phyloP scores from a whole-genome alignment of 2,888 invertebrate species.

The Phyllotreta cruciferae region DNA sequence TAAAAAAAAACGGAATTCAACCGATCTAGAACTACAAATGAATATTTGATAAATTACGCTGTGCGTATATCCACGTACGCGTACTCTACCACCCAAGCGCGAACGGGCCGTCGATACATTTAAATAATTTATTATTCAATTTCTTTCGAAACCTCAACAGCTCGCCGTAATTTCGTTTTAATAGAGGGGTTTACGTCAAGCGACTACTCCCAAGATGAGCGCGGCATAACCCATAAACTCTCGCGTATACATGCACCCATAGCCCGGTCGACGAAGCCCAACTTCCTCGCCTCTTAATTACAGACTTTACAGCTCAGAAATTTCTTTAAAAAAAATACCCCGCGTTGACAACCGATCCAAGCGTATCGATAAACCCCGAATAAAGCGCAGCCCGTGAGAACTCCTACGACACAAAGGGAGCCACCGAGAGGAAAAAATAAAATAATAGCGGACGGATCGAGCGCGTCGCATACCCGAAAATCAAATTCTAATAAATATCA shows the following conservation, averaged over 20 bases:
- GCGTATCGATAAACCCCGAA: neutral
- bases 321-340: neutral
- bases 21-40: no score
- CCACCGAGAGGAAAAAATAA: slow-evolving; percentile 13
- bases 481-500: slow-evolving; percentile 50
- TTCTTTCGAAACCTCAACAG: slow-evolving; percentile 15
- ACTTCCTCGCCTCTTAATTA: no score
- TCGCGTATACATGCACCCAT: no score
- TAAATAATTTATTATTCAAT: slow-evolving; percentile 26
- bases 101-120: slow-evolving; percentile 14
- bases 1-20: no score
- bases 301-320: no score
- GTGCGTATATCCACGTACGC: no score
- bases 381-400: slow-evolving; percentile 43
- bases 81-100: slow-evolving; percentile 9
- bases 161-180: slow-evolving; percentile 30
- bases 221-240: no score
- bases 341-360: no score
- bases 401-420: slow-evolving; percentile 35
- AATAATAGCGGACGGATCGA: slow-evolving; percentile 30
- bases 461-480: slow-evolving; percentile 39
- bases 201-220: slow-evolving; percentile 4
- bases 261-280: no score
- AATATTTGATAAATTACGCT: no score
- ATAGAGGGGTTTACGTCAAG: slow-evolving; percentile 25